Evolutionary conservation across 2,797 vertebrate genomes (phyloP).

Genomic region (Gymnothorax reevesii): DNA sequence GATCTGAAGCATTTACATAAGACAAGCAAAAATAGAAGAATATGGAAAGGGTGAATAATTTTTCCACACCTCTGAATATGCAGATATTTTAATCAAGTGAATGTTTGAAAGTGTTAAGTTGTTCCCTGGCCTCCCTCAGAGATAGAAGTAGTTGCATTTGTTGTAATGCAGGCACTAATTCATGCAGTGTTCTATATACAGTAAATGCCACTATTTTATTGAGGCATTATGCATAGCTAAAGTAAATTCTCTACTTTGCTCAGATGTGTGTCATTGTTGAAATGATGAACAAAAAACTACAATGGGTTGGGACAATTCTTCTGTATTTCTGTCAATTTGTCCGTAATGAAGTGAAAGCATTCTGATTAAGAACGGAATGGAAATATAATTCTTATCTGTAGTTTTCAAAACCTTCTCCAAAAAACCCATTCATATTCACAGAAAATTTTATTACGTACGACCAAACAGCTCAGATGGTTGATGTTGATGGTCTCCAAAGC

Average conservation of each 20-base stretch:
- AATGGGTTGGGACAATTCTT: neutral
- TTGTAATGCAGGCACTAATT: no score
- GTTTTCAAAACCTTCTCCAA: neutral
- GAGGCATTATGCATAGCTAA: neutral
- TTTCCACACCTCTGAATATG: no score
- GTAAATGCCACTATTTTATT: neutral
- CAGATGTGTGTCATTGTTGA: neutral
- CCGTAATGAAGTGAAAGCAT: neutral
- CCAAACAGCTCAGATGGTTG: neutral
- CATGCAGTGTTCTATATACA: no score
- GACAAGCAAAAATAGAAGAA: no score
- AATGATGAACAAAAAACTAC: neutral
- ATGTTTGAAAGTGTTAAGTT: no score
- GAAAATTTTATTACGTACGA: neutral
- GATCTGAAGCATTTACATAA: no score
- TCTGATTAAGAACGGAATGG: neutral
- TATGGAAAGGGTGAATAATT: no score
- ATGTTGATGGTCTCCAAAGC: neutral
- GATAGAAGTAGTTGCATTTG: no score
- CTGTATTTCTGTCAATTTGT: neutral
- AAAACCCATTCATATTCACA: neutral
- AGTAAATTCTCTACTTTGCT: neutral
- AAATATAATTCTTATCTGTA: neutral
- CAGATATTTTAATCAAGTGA: no score
- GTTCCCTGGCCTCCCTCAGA: no score